A percentile compares a stretch with the other conserved stretches of the same genome.
phyloP scores from a whole-genome alignment of 37 sponge, comb jelly and placozoan genomes.

The Sycon ciliatum region DNA sequence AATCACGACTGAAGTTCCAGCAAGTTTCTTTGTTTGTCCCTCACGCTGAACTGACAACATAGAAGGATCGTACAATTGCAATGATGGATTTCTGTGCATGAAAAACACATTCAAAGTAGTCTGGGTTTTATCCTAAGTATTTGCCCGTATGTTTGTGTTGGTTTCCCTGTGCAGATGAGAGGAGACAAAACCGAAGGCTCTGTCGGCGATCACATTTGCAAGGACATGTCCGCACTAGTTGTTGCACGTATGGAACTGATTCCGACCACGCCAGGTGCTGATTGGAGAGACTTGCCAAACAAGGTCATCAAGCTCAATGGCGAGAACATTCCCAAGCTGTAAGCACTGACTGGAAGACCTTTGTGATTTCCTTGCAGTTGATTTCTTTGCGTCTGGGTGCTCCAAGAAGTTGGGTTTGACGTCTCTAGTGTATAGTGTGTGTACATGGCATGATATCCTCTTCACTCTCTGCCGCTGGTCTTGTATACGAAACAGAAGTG shows the following conservation, averaged over 20 bases:
- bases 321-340: slow-evolving; percentile 58
- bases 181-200: slow-evolving; percentile 52
- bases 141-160: neutral
- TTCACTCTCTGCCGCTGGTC: too few relatives aligned
- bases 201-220: slow-evolving; percentile 81
- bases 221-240: slow-evolving; percentile 89
- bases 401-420: neutral
- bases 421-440: neutral
- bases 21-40: too few relatives aligned
- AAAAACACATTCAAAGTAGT: neutral
- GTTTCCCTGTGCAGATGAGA: slow-evolving; percentile 33
- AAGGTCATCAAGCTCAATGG: slow-evolving; percentile 60
- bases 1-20: too few relatives aligned
- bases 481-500: too few relatives aligned
- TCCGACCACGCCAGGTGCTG: slow-evolving; percentile 72
- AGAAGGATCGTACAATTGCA: too few relatives aligned
- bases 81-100: too few relatives aligned
- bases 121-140: neutral
- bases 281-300: slow-evolving; percentile 95
- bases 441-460: too few relatives aligned
- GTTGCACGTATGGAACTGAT: slow-evolving; percentile 75
- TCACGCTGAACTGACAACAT: too few relatives aligned
- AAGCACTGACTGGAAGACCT: slow-evolving; percentile 33
- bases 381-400: neutral
- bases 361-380: neutral